These are phyloP conservation scores for Cosmia trapezina DNA, from an alignment of 2,888 invertebrate species.

Conservation along the genomic window DNA sequence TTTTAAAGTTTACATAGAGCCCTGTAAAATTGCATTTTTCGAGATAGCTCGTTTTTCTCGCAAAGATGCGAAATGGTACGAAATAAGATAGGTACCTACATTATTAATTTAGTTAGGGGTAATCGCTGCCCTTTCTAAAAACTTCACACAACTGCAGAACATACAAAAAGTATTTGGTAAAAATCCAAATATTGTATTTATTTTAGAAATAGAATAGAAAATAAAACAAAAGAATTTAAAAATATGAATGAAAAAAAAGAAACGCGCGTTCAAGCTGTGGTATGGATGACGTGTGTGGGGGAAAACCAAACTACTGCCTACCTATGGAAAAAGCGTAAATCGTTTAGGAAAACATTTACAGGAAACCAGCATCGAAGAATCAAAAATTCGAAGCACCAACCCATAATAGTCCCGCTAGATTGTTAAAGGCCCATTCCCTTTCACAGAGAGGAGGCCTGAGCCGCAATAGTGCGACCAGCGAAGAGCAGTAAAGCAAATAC, in stretches of 20 bases:
- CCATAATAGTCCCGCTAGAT: background rate
- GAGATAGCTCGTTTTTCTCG: no score
- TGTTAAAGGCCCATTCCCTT: no score
- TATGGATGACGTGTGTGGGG: conserved; percentile 2
- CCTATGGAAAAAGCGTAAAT: background rate
- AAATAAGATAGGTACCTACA: no score
- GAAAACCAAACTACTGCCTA: background rate
- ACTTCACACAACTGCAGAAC: no score
- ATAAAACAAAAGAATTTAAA: background rate
- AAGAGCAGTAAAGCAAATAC: background rate
- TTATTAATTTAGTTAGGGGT: background rate
- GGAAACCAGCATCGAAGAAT: background rate
- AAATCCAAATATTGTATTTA: background rate
- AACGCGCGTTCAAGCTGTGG: conserved; percentile 25
- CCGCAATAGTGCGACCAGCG: no score
- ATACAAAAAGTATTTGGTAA: background rate
- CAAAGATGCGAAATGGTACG: no score
- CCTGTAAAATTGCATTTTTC: no score
- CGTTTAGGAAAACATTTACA: background rate
- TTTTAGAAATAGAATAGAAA: conserved; percentile 9
- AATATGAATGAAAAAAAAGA: conserved; percentile 10
- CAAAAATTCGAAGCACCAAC: background rate
- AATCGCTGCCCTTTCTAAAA: background rate
- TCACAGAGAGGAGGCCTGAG: background rate
- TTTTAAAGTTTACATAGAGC: no score